These are phyloP conservation scores for Polyploca ridens DNA, from an alignment of 2,888 invertebrate species.

Conservation along the genomic window DNA sequence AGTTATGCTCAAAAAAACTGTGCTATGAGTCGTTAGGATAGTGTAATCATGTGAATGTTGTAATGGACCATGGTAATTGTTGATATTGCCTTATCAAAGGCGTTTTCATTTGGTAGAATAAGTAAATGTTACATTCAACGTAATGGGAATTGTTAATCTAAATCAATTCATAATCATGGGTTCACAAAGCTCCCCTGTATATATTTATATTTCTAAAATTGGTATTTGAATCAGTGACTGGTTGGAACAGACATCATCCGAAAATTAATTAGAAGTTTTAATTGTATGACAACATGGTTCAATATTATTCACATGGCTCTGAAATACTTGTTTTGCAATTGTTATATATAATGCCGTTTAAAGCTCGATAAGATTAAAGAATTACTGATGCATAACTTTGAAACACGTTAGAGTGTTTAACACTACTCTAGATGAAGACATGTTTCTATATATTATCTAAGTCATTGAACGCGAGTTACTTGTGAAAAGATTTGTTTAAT, in stretches of 20 bases:
- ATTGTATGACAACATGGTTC: not conserved
- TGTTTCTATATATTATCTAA: not conserved
- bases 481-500: not conserved
- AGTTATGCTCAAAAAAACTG: constrained; percentile 2
- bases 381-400: not conserved
- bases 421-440: not conserved
- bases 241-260: not conserved
- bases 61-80: not conserved
- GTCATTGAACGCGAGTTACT: not conserved
- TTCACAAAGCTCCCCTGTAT: not conserved
- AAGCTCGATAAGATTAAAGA: not conserved
- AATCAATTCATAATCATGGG: not conserved
- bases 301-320: not conserved
- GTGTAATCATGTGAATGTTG: not conserved
- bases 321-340: not conserved
- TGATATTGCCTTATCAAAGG: not conserved
- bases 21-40: not conserved
- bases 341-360: not conserved
- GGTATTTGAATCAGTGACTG: not conserved
- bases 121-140: not conserved
- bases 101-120: not conserved
- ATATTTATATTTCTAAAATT: not conserved
- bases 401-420: not conserved
- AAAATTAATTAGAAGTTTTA: not conserved
- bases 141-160: too few species aligned